Conservation (phyloP, 1,140 invertebrate species). For the Dendrolimus kikuchii region DNA sequence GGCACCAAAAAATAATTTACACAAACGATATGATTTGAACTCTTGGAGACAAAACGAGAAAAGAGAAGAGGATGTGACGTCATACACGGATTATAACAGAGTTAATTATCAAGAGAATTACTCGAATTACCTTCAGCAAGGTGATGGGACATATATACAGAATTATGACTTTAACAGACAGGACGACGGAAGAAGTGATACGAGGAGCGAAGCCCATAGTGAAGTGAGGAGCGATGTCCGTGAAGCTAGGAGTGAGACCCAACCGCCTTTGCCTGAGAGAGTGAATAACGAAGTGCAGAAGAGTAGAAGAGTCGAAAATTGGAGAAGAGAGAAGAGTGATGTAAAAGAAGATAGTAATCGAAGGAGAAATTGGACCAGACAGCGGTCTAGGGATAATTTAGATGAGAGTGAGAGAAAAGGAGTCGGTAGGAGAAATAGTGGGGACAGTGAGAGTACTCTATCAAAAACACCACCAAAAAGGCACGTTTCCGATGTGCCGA, state of each 20-base stretch:
- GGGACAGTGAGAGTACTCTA: constrained; percentile 13
- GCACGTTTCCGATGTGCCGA: constrained; percentile 58
- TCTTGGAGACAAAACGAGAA: constrained; percentile 54
- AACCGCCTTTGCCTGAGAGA: constrained; percentile 21
- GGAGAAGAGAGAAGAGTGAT: constrained; percentile 47
- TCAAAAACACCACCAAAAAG: constrained; percentile 45
- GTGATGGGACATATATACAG: constrained; percentile 55
- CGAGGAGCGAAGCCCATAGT: neutral
- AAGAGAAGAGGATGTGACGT: constrained; percentile 37
- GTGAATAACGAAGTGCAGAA: constrained; percentile 54
- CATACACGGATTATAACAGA: constrained; percentile 37
- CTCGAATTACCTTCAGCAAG: constrained; percentile 55
- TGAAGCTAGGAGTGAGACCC: neutral
- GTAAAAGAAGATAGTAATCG: constrained; percentile 43
- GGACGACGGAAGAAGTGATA: neutral
- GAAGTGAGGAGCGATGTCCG: neutral
- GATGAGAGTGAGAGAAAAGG: constrained; percentile 40
- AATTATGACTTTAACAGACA: constrained; percentile 26
- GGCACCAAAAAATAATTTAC: constrained; percentile 39
- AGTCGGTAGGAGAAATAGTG: constrained; percentile 39
- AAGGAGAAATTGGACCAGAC: constrained; percentile 39
- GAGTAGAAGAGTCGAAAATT: constrained; percentile 43
- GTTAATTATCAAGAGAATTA: constrained; percentile 43
- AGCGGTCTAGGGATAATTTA: constrained; percentile 43
- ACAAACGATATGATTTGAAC: constrained; percentile 56